Conservation (phyloP, 1,140 invertebrate genomes). For the Latrodectus geometricus region DNA sequence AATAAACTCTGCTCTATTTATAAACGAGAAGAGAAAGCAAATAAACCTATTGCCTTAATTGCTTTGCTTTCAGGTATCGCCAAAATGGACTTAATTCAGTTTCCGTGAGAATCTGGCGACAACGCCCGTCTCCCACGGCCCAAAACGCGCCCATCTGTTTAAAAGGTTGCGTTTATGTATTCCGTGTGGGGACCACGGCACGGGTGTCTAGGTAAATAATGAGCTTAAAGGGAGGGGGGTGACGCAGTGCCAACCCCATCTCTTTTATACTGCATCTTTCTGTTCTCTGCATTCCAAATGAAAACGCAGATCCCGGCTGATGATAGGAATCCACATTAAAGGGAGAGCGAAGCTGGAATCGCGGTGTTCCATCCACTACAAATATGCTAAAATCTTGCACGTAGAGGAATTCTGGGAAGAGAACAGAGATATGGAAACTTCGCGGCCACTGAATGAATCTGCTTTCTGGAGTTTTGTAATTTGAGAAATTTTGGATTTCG, state of each 20-base stretch:
- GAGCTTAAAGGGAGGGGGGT: not conserved
- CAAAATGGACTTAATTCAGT: not conserved
- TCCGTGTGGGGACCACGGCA: not conserved
- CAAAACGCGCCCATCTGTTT: slow-evolving; percentile 19
- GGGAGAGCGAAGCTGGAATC: not conserved
- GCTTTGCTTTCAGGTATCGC: too few relatives aligned
- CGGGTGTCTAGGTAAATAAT: slow-evolving; percentile 34
- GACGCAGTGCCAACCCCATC: not conserved
- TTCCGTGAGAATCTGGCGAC: not conserved
- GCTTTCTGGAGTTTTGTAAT: not conserved
- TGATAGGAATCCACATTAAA: slow-evolving; percentile 28
- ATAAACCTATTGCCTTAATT: too few relatives aligned
- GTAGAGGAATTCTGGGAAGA: not conserved
- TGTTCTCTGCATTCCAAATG: not conserved
- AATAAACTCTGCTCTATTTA: too few relatives aligned
- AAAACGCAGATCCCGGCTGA: not conserved
- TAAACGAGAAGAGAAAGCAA: too few relatives aligned
- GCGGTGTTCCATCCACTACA: not conserved
- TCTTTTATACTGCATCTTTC: not conserved
- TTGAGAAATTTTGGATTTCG: slow-evolving; percentile 10
- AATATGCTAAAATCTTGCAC: slow-evolving; percentile 40
- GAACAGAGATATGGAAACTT: not conserved
- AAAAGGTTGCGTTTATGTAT: slow-evolving; percentile 46
- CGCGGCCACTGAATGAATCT: not conserved
- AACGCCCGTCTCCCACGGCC: not conserved